Evolutionary conservation across 2,797 vertebrate species (phyloP).

Genomic region (Micrastur ruficollis): DNA sequence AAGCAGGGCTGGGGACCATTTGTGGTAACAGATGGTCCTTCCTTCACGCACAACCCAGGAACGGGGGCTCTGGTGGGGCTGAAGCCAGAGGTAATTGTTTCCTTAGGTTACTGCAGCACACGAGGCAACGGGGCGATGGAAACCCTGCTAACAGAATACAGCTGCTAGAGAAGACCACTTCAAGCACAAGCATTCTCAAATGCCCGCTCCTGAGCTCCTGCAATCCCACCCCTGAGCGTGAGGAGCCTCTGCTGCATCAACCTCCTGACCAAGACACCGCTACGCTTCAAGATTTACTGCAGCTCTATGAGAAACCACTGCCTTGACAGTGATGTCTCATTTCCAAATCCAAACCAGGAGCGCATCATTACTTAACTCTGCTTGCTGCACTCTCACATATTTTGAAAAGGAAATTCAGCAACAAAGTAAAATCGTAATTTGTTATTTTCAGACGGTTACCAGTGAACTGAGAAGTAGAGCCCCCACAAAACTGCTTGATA

Average conservation of each 20-base stretch:
- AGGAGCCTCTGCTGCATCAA: neutral
- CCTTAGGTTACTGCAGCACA: neutral
- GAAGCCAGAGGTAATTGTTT: neutral
- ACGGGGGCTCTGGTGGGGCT: neutral
- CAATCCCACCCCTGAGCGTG: rapidly evolving
- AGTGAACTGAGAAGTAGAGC: neutral
- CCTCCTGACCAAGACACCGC: neutral
- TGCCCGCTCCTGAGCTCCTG: neutral
- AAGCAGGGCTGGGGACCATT: neutral
- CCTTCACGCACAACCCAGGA: rapidly evolving
- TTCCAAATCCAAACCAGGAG: neutral
- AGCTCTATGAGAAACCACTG: neutral
- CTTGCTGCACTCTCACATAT: rapidly evolving
- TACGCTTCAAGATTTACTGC: neutral
- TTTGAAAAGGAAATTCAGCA: neutral
- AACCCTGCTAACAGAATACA: neutral
- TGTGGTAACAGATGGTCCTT: neutral
- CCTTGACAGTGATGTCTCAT: neutral
- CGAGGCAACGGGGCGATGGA: neutral
- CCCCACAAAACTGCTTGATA: neutral
- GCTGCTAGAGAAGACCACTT: neutral
- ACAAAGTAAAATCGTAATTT: rapidly evolving
- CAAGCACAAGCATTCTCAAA: neutral
- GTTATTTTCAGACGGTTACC: neutral
- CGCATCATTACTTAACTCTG: neutral